Evolutionary conservation across 2,888 invertebrate genomes (phyloP), one percentile per base, ranked within the genome.

Genomic region (Volucella zonaria): DNA sequence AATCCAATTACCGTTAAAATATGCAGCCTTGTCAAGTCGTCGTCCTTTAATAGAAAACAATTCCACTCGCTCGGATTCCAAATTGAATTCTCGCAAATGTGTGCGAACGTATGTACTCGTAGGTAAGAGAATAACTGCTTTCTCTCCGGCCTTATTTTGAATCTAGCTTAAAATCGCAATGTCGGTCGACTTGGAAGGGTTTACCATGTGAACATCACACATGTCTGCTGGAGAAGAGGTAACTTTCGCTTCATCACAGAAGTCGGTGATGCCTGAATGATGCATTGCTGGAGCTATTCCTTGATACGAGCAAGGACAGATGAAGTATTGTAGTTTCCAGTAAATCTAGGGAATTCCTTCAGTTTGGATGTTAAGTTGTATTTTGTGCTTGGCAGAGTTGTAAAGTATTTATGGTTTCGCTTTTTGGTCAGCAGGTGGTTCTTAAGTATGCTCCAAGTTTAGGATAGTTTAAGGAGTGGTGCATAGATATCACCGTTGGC

Each of bases 1-100:
- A 64, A 74, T 56, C 11, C 64, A 64, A 62, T 73, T 62, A 62
- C 45, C 38, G 12, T 54, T 45, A 54, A 64, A 47, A 42, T 66
- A 66, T 58, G 47, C 49, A 56, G 14, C 1, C 62, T 45, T 45
- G 52, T 51, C 23, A 15, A 12, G 15, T 38, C 18, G 31, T 9
- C 31, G 14, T 12, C n/a, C 40, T 49, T 64, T 38, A 38, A 31
- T 38, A 14, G 47, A 62, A 54, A 45, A 73, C 54, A 64, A 73
- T 73, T 73, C 45, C 54, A 10, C 61, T 73, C 45, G 38, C 31
- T 62, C 54, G 54, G 23, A 54, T 62, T 45, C 18, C 45, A 73
- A 73, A 73, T 64, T 64, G 54, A 73, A 38, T 64, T 73, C 2
- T 31, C 45, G n/a, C 38, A 54, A 62, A 73, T 12, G 43, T 31